Percentiles rank a stretch among this genome's conserved stretches.
Conservation (phyloP, 2,113 vertebrate genomes). For the Phrynocephalus versicolor region DNA sequence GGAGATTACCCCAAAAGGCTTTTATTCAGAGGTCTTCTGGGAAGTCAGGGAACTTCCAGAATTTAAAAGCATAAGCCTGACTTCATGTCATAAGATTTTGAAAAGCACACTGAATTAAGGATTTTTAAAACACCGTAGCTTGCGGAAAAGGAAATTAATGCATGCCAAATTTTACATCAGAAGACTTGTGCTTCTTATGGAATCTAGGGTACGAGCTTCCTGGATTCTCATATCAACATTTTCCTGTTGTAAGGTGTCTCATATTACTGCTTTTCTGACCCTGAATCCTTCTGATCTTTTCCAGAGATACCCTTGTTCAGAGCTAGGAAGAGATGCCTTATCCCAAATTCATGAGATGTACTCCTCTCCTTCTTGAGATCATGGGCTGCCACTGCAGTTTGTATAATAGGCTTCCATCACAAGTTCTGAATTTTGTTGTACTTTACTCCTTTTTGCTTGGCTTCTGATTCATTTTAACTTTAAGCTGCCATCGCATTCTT, state of each 20-base stretch:
- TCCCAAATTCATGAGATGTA: not conserved
- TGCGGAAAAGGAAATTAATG: not conserved
- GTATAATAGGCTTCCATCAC: not conserved
- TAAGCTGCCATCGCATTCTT: too few relatives aligned
- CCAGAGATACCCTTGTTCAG: not conserved
- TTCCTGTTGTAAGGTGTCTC: too few relatives aligned
- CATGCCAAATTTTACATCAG: too few relatives aligned
- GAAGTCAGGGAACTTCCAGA: not conserved
- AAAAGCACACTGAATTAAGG: not conserved
- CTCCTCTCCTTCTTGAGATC: not conserved
- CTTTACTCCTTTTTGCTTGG: not conserved
- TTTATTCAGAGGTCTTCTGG: not conserved
- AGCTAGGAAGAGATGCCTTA: not conserved
- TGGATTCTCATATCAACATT: too few relatives aligned
- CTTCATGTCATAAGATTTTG: not conserved
- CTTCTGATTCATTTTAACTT: not conserved
- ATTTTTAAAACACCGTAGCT: not conserved
- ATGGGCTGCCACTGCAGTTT: too few relatives aligned
- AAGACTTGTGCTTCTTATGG: not conserved
- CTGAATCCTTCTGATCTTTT: too few relatives aligned
- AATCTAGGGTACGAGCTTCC: not conserved
- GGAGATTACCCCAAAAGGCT: not conserved
- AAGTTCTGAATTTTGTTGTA: not conserved
- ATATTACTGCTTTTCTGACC: too few relatives aligned
- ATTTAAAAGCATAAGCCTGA: not conserved